Evolutionary conservation across 1,140 invertebrate genomes (phyloP), one percentile per base, ranked within the genome.

Genomic region (Diorhabda sublineata): DNA sequence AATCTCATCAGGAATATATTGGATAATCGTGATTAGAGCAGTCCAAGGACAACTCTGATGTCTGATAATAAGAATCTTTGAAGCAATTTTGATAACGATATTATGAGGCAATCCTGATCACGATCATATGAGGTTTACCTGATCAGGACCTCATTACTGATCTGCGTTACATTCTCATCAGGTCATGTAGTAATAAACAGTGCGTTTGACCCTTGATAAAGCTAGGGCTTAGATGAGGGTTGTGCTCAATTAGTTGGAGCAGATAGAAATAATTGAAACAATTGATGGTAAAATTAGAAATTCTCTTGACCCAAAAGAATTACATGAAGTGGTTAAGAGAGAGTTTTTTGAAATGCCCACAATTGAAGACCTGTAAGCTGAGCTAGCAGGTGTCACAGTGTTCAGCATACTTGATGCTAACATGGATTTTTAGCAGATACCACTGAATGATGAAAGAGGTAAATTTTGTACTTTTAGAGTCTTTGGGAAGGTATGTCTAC

Each of bases 251-350:
- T 26, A 26, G 26, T 26, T 59, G 63, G 68, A 69, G 66, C 69
- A 75, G 41, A 45, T 73, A 5, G 71, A 76, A 62, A 78, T 81
- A 45, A 44, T 4, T 82, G 83, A 2, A 81, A 83, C 56, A 79
- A 69, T 72, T 42, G 80, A 83, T 75, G 78, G 78, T 45, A 70
- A 79, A 45, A 59, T 85, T 8, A 70, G 84, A 62, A 76, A 87
- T 45, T 86, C 84, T 73, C 67, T 87, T 26, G 84, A 87, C 75
- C 84, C 84, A 4, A 75, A 70, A 56, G 78, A 83, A 62, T 75
- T 86, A 62, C 86, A 87, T 76, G 78, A 76, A 69, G 73, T 71
- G 9, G 81, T 86, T 8, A 80, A 79, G 71, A 67, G 81, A 26
- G 75, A 79, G 73, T 75, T 78, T 71, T 81, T 78, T 77, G 76